Base-by-base conservation (phyloP, 2,113 vertebrate genomes). In the Perognathus longimembris region DNA sequence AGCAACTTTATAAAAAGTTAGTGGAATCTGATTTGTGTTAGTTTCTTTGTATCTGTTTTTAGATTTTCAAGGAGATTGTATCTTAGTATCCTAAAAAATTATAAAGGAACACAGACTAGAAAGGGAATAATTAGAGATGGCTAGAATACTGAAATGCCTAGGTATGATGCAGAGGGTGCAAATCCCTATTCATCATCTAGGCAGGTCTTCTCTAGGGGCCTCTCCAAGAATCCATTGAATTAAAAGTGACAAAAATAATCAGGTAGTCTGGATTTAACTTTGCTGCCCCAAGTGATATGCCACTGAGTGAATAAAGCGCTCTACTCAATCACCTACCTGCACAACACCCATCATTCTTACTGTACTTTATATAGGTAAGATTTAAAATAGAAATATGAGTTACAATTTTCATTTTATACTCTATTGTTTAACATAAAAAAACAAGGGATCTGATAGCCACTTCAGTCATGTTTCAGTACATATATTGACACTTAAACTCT, bases 241-340 rank as follows among this genome's bases (percentile, higher is more conserved):
- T 92, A 45, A 22, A 96, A 96, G 28, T 59, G 36, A 93, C 71
- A 95, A 92, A 97, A 96, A 38, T 74, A 67, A 92, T 88, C 34
- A 61, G 7, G 88, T 89, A 40, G 57, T 89, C 95, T 26, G 36
- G 17, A 66, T 92, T 95, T 88, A 85, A 40, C 45, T 95, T 89
- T 92, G 20, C 6, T 85, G 42, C 10, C 45, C 76, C 69, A 93
- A 95, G 30, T 85, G 64, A 89, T 70, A 81, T 1, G 77, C 45
- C 28, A 89, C 15, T 11, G 69, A 92, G 86, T 87, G 74, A 95
- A 87, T 71, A 96, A 94, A 95, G 73, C 59, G 93, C 38, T 11
- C 63, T 82, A 95, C 95, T 77, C 61, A 92, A 87, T 95, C 76
- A 97, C 77, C 87, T 91, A 88, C 42, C 64, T 82, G 38, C 67